Percentiles rank a stretch among this genome's conserved stretches.
phyloP scores from a whole-genome alignment of 1,140 invertebrate species.

The Pemphigus obesinymphae region DNA sequence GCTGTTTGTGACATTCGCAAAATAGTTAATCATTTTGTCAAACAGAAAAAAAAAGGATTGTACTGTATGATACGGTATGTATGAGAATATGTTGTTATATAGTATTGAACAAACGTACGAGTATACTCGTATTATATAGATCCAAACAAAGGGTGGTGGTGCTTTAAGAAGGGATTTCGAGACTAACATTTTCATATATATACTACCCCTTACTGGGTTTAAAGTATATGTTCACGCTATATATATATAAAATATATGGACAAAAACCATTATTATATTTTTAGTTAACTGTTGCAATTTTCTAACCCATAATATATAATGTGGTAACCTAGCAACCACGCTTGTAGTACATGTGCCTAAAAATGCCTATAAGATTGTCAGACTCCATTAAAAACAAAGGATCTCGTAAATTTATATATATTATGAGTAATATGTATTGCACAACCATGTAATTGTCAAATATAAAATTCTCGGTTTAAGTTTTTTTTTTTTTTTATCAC shows the following conservation, averaged over 20 bases:
- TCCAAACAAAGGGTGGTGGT: neutral
- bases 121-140: neutral
- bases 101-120: neutral
- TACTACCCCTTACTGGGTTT: neutral
- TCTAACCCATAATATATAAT: neutral
- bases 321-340: neutral
- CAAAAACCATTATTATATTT: constrained; percentile 19
- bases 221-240: neutral
- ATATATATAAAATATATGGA: neutral
- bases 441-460: too few relatives aligned
- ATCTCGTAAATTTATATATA: neutral
- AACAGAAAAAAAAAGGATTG: neutral
- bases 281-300: neutral
- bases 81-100: neutral
- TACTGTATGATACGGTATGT: neutral
- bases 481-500: too few relatives aligned
- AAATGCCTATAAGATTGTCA: too few relatives aligned
- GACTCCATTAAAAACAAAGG: neutral
- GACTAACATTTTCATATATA: neutral
- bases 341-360: too few relatives aligned
- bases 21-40: neutral
- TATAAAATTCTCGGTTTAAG: too few relatives aligned
- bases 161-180: neutral
- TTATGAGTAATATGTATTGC: too few relatives aligned
- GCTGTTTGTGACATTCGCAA: neutral